Percentiles rank a stretch among this genome's conserved stretches.
Evolutionary conservation across 1,140 invertebrate genomes (phyloP).

Genomic region (Drosophila elegans): DNA sequence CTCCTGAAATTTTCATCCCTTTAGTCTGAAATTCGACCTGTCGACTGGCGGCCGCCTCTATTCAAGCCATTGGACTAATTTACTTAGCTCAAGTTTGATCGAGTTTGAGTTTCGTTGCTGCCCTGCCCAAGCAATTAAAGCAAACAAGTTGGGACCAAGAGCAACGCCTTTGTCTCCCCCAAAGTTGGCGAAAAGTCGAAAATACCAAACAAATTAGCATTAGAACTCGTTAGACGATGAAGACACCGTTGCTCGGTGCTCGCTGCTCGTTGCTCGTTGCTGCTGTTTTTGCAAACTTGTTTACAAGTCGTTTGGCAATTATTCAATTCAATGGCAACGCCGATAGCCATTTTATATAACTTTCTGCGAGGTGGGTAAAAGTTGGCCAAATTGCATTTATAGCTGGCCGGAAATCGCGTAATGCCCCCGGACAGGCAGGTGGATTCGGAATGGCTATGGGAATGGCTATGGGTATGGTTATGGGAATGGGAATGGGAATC

Average conservation of each 20-base stretch:
- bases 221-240: constrained; percentile 40
- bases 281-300: constrained; percentile 50
- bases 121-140: constrained; percentile 41
- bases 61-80: constrained; percentile 42
- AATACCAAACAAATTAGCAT: constrained; percentile 65
- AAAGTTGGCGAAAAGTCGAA: constrained; percentile 36
- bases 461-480: no score
- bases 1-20: neutral
- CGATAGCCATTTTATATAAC: constrained; percentile 59
- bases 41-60: constrained; percentile 2
- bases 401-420: constrained; percentile 56
- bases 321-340: constrained; percentile 69
- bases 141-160: constrained; percentile 3
- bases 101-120: constrained; percentile 13
- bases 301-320: constrained; percentile 77
- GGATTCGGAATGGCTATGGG: neutral
- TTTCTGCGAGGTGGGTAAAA: constrained; percentile 17
- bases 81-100: constrained; percentile 40
- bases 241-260: constrained; percentile 6
- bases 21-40: constrained; percentile 15
- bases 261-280: no score
- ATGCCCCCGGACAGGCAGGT: constrained; percentile 17
- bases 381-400: constrained; percentile 55
- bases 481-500: neutral
- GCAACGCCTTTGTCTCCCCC: constrained; percentile 7